Base-by-base conservation (phyloP, 2,888 invertebrate genomes). In the Himalopsyche tibetana region DNA sequence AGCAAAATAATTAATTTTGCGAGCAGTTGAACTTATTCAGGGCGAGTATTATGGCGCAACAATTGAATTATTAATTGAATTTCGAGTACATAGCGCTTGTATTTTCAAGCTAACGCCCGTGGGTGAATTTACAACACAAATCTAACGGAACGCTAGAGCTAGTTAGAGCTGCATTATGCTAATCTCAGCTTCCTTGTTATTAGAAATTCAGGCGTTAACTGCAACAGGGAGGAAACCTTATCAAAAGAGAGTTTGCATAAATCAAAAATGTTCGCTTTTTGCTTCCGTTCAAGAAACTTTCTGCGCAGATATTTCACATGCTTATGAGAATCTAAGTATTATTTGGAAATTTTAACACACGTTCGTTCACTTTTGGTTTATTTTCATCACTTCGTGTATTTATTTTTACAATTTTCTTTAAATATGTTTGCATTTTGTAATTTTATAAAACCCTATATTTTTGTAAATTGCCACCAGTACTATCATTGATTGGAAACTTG, bases 161-260 rank as follows among this genome's bases (percentile, higher is more conserved):
- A 74, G 74, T 74, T 74, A 74, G 74, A 74, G 74, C 83, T 83
- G 83, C 83, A 83, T 83, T 83, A 83, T 83, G 83, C 83, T 83
- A 83, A 83, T 83, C 83, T 74, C 83, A 63, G 83, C 74, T 51
- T 83, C 83, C 74, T 45, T 83, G 83, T 83, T 83, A 83, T 83
- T 83, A 83, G 83, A 83, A 83, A 74, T 83, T 83, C 83, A 74
- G 74, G 83, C 83, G 83, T 83, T 83, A 83, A 83, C 83, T 83
- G 83, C 63, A 45, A 42, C 63, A 69, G 42, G 69, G 74, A 74
- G 74, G 63, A 74, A 69, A 74, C 74, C 74, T 74, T 74, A 74
- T 74, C 74, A 74, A 74, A 74, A 74, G 74, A 74, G 74, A 74
- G 74, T 74, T 74, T 74, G 36, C 74, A 74, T 74, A 74, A 74